These are phyloP conservation scores for Calameuta idolon DNA, from an alignment of 2,888 invertebrate species.

Conservation along the genomic window DNA sequence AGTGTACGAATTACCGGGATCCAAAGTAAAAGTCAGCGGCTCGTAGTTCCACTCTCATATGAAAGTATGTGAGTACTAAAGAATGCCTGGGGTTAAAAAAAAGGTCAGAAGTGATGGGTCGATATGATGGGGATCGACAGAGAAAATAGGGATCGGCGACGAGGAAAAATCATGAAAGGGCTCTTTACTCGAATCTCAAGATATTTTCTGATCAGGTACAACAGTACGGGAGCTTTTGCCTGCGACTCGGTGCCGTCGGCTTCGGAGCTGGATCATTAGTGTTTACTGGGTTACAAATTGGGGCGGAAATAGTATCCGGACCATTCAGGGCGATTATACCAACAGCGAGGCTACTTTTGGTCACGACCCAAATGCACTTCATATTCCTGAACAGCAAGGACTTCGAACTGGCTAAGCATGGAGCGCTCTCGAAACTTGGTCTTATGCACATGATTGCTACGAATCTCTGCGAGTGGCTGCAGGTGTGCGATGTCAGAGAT, in stretches of 20 bases:
- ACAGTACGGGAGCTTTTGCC: slow-evolving; percentile 88
- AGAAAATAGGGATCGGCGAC: not conserved
- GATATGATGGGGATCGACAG: not conserved
- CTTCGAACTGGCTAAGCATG: slow-evolving; percentile 75
- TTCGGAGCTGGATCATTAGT: slow-evolving; percentile 71
- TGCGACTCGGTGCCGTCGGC: slow-evolving; percentile 85
- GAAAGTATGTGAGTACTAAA: not conserved
- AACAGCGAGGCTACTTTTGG: slow-evolving; percentile 83
- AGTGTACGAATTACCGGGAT: not conserved
- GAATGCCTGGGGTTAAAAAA: not conserved
- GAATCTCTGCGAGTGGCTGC: slow-evolving; percentile 93
- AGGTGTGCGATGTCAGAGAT: slow-evolving; percentile 68
- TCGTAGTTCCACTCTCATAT: not conserved
- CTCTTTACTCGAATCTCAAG: not conserved
- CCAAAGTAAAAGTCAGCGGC: not conserved
- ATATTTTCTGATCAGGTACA: slow-evolving; percentile 46
- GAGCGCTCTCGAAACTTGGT: slow-evolving; percentile 85
- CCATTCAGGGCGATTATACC: slow-evolving; percentile 81
- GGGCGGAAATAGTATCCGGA: slow-evolving; percentile 65
- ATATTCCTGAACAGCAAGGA: slow-evolving; percentile 91
- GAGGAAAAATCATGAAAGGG: not conserved
- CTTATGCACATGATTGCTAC: slow-evolving; percentile 96
- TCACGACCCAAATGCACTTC: slow-evolving; percentile 92
- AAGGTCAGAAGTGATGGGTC: not conserved
- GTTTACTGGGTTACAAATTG: slow-evolving; percentile 78